phyloP scores from a whole-genome alignment of 1,140 invertebrate genomes.

The Calosoma granatense region DNA sequence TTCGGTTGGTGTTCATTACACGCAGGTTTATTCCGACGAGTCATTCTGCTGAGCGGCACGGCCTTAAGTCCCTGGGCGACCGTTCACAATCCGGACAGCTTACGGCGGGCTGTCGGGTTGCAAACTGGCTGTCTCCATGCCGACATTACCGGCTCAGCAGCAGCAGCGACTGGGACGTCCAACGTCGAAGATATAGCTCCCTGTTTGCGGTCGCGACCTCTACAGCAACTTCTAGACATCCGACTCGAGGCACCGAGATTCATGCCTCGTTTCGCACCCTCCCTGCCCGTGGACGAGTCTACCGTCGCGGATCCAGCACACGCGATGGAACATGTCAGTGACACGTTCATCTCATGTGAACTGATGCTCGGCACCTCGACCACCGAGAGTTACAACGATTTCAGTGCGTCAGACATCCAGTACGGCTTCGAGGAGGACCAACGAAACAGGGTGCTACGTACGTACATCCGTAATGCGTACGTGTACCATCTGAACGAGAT shows the following conservation, averaged over 20 bases:
- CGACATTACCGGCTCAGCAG: conserved; percentile 13
- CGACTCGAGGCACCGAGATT: conserved; percentile 45
- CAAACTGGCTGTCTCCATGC: conserved; percentile 42
- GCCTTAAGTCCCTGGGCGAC: conserved; percentile 69
- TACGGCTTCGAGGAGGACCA: conserved; percentile 61
- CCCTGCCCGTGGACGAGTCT: conserved; percentile 45
- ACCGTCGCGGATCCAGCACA: conserved; percentile 38
- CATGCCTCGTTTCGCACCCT: conserved; percentile 42
- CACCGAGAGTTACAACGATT: conserved; percentile 58
- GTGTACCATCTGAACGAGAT: conserved; percentile 79
- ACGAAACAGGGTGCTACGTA: conserved; percentile 55
- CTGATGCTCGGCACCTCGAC: conserved; percentile 53
- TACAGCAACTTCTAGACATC: conserved; percentile 44
- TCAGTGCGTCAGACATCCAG: conserved; percentile 55
- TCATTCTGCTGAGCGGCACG: conserved; percentile 72
- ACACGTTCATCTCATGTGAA: conserved; percentile 51
- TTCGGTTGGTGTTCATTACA: too few species aligned
- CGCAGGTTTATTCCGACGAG: conserved; percentile 68
- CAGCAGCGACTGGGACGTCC: conserved; percentile 13
- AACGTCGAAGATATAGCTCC: conserved; percentile 31
- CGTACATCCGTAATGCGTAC: conserved; percentile 74
- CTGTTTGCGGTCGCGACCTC: conserved; percentile 36
- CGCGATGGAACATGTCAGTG: conserved; percentile 48
- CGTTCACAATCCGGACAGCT: conserved; percentile 54
- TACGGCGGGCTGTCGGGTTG: conserved; percentile 55